phyloP scores from a whole-genome alignment of 2,797 vertebrate species.

The Artibeus lituratus region DNA sequence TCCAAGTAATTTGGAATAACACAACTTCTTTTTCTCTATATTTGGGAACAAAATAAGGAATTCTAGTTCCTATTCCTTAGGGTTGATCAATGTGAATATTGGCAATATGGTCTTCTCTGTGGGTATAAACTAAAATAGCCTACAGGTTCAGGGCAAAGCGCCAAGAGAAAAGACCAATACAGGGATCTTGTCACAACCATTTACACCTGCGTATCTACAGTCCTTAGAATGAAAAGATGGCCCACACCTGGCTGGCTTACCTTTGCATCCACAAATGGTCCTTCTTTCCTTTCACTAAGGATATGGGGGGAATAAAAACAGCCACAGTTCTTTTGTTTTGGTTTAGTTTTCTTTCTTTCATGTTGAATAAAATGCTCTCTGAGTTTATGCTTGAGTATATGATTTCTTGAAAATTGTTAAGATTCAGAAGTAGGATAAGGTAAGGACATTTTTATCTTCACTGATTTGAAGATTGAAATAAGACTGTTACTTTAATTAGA shows the following conservation, averaged over 20 bases:
- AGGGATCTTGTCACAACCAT: not conserved
- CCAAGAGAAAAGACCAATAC: not conserved
- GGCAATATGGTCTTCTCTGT: not conserved
- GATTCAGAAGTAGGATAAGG: not conserved
- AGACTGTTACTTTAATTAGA: not conserved
- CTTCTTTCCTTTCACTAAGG: not conserved
- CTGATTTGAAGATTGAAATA: not conserved
- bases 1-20: not conserved
- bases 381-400: not conserved
- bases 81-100: not conserved
- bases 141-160: not conserved
- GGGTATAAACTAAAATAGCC: not conserved
- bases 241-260: not conserved
- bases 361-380: not conserved
- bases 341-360: not conserved
- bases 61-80: not conserved
- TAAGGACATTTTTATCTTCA: not conserved
- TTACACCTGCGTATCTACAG: not conserved
- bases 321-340: not conserved
- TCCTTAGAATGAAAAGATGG: not conserved
- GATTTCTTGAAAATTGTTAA: not conserved
- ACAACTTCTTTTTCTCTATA: not conserved
- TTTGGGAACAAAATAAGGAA: not conserved
- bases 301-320: not conserved
- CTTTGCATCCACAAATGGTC: not conserved